These are phyloP conservation scores for Meleagris gallopavo DNA, from an alignment of 2,113 vertebrate species.

Conservation along the genomic window DNA sequence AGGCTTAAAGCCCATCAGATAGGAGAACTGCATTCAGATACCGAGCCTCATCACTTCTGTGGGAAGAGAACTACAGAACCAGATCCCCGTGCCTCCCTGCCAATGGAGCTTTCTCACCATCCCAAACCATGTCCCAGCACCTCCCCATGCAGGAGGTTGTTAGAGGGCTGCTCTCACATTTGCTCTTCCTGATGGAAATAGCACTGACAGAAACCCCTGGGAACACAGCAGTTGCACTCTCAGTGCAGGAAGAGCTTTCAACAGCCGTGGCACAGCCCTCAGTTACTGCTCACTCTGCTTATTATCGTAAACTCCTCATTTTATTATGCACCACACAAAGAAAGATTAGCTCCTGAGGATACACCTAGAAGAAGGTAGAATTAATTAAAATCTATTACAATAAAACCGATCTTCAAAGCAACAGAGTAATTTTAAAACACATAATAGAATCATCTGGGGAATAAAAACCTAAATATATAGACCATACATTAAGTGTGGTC, in stretches of 20 bases:
- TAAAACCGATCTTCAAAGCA: neutral
- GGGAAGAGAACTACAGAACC: too few species aligned
- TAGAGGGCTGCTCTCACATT: neutral
- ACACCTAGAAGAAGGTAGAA: neutral
- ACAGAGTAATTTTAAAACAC: neutral
- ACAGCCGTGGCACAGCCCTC: neutral
- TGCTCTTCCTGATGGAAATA: neutral
- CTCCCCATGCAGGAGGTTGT: neutral
- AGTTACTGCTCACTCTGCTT: neutral
- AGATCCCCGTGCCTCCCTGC: neutral
- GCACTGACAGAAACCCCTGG: neutral
- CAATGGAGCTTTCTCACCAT: neutral
- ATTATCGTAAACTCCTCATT: neutral
- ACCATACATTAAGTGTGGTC: neutral
- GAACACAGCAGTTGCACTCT: neutral
- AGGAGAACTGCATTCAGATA: rapidly evolving
- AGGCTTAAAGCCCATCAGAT: rapidly evolving
- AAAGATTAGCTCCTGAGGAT: neutral
- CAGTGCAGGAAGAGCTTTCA: neutral
- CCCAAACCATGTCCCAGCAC: neutral
- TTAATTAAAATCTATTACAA: constrained; percentile 34
- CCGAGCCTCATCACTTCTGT: too few species aligned
- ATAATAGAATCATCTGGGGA: neutral
- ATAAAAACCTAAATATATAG: neutral
- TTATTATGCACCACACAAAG: neutral